These are phyloP conservation scores for Ara ararauna DNA, from an alignment of 2,797 vertebrate species.

Conservation along the genomic window DNA sequence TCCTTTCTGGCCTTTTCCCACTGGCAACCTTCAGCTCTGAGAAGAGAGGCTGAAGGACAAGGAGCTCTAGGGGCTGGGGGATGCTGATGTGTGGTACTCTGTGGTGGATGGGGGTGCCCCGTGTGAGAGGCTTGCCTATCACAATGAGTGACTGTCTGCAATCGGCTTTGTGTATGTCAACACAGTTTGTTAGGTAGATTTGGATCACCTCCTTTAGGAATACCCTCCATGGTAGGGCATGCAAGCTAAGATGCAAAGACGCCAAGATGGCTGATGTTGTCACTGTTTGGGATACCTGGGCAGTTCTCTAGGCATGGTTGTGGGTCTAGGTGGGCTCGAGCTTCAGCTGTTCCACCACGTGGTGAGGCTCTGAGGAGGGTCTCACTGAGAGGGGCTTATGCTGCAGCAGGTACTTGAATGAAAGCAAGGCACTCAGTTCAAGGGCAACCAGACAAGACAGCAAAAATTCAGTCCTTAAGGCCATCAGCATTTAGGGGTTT, in stretches of 20 bases:
- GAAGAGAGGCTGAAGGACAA: neutral
- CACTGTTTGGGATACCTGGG: neutral
- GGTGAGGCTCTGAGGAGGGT: rapidly evolving
- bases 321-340: neutral
- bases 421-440: neutral
- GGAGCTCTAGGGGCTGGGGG: neutral
- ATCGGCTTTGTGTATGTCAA: neutral
- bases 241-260: rapidly evolving
- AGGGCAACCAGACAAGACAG: neutral
- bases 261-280: neutral
- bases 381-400: neutral
- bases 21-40: rapidly evolving
- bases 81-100: neutral
- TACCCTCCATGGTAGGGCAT: rapidly evolving
- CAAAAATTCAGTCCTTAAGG: neutral
- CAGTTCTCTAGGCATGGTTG: neutral
- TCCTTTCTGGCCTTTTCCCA: neutral
- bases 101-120: rapidly evolving
- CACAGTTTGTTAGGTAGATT: neutral
- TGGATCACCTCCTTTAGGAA: neutral
- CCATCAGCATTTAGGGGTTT: neutral
- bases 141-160: neutral
- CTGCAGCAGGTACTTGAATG: neutral
- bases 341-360: neutral
- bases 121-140: rapidly evolving